Evolutionary conservation across 2,888 invertebrate genomes (phyloP), one percentile per base, ranked within the genome.

Genomic region (Drosophila rellima): DNA sequence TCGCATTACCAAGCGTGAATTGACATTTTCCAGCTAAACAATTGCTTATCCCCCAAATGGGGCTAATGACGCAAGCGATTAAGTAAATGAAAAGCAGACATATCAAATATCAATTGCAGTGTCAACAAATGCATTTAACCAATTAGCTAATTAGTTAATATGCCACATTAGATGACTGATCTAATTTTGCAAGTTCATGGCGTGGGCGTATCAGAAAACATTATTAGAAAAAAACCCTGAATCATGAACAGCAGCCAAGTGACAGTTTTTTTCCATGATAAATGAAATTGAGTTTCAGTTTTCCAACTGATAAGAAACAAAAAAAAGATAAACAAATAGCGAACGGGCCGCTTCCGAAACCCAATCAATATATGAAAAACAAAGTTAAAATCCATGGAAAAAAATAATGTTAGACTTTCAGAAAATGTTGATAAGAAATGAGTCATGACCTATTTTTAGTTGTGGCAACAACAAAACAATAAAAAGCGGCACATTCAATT

Each of bases 291-390:
- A 39, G 50, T 26, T 62, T 47, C 40, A 42, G 47, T 40, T 48
- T 45, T 35, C 31, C 42, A 52, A 29, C 63, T 74, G 76, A 74
- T 74, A 75, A 75, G 54, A 47, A 42, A 2, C n/a, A 33, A 8
- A n/a, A 35, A 31, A 67, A 55, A 44, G 72, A 74, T 71, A 76
- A 76, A 76, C 54, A 39, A 44, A 61, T 66, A 61, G 56, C 70
- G 18, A 48, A 35, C 13, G 33, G 47, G 6, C n/a, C 18, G 20
- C 40, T 31, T 11, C 17, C 17, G 29, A 29, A 23, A 31, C 29
- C 23, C 48, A 64, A 62, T 70, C 70, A 55, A 70, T 69, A 69
- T 61, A 39, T 33, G 56, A 31, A 37, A 37, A 33, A 62, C 37
- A 31, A 31, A 23, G 15, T 39, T 50, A 44, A 54, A 55, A 18